Conservation (phyloP, 2,113 vertebrate species). For the Laticauda laticaudata region DNA sequence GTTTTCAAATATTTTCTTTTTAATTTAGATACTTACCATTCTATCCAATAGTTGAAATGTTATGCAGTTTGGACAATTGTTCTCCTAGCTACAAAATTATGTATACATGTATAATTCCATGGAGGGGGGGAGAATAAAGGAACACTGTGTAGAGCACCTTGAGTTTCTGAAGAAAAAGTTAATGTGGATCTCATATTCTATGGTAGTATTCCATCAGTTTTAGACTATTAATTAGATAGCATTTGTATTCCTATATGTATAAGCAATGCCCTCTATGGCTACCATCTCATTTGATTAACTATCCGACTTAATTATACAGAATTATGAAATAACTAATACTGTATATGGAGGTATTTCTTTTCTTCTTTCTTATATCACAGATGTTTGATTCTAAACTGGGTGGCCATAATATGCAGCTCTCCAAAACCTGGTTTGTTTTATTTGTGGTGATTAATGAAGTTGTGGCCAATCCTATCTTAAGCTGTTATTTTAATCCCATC, state of each 20-base stretch:
- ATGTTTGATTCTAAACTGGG: neutral
- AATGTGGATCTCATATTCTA: neutral
- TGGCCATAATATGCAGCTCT: neutral
- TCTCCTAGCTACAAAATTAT: neutral
- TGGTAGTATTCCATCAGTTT: neutral
- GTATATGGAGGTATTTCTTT: neutral
- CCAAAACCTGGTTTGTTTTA: neutral
- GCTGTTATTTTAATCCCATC: neutral
- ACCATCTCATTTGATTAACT: neutral
- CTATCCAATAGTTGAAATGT: neutral
- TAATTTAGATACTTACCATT: neutral
- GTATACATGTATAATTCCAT: neutral
- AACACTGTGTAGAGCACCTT: neutral
- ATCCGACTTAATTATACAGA: neutral
- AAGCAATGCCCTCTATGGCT: neutral
- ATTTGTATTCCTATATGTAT: neutral
- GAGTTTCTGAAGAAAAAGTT: neutral
- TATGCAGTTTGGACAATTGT: neutral
- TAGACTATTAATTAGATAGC: neutral
- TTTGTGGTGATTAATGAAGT: neutral
- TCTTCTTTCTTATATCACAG: neutral
- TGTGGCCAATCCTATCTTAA: neutral
- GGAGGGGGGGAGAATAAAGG: neutral
- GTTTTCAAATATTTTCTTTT: neutral
- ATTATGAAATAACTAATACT: neutral